A percentile compares a stretch with the other conserved stretches of the same genome.
These are phyloP conservation scores for Buphagus erythrorhynchus DNA, from an alignment of 2,797 vertebrate species.

Conservation along the genomic window DNA sequence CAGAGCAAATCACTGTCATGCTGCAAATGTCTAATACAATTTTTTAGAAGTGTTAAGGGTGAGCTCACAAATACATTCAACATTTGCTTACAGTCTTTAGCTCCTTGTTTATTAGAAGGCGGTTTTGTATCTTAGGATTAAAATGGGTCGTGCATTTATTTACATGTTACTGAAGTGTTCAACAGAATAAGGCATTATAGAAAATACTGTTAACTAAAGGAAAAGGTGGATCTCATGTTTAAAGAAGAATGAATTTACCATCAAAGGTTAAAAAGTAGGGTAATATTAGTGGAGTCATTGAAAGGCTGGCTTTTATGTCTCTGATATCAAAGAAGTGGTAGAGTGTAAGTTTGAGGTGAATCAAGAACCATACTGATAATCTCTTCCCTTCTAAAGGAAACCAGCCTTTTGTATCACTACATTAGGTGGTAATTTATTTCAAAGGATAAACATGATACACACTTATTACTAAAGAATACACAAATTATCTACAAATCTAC, in stretches of 20 bases:
- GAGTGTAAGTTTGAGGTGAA: not conserved
- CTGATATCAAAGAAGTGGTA: not conserved
- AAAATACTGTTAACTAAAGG: not conserved
- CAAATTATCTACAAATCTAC: not conserved
- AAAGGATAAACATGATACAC: not conserved
- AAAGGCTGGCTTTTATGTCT: not conserved
- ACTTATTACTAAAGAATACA: not conserved
- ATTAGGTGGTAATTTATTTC: not conserved
- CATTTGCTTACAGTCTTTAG: not conserved
- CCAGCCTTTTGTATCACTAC: not conserved
- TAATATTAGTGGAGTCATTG: not conserved
- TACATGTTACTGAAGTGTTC: not conserved
- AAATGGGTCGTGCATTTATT: not conserved
- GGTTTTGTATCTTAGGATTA: not conserved
- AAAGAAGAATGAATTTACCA: not conserved
- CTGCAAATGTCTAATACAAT: not conserved
- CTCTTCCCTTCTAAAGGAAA: not conserved
- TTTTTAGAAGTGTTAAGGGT: not conserved
- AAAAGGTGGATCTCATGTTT: not conserved
- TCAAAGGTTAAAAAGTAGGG: not conserved
- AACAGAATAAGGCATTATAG: accelerated
- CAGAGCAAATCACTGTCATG: not conserved
- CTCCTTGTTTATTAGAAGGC: not conserved
- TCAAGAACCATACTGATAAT: not conserved
- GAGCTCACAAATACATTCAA: not conserved